Percentiles rank a stretch among this genome's conserved stretches.
Conservation (phyloP, 92 coral and sea anemone genomes). For the Montipora capitata region DNA sequence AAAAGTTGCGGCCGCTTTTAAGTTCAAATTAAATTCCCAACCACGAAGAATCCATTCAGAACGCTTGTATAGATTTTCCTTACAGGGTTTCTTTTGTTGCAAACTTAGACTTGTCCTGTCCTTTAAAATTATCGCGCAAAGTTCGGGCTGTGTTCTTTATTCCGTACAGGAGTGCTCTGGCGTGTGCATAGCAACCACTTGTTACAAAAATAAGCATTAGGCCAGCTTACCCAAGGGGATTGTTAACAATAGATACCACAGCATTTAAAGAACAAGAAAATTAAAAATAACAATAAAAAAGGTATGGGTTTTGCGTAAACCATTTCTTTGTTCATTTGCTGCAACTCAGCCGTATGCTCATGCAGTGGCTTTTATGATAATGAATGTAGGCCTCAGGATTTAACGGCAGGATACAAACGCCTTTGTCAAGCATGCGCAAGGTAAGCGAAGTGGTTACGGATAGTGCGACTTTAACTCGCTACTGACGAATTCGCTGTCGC, state of each 20-base stretch:
- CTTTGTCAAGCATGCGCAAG: background rate
- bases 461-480: background rate
- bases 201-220: background rate
- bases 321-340: background rate
- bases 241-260: background rate
- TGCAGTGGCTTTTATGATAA: too few relatives aligned
- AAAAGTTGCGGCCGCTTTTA: background rate
- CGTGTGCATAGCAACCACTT: background rate
- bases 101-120: background rate
- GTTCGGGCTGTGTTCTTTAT: background rate
- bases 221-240: background rate
- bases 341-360: background rate
- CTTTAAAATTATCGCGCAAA: too few relatives aligned
- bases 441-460: background rate
- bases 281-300: too few relatives aligned
- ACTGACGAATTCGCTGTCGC: too few relatives aligned
- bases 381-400: too few relatives aligned
- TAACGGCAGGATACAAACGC: too few relatives aligned
- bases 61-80: too few relatives aligned
- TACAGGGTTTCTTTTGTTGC: too few relatives aligned
- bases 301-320: background rate
- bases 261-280: too few relatives aligned
- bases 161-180: background rate
- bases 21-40: too few relatives aligned
- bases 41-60: too few relatives aligned